Percentiles rank a stretch among this genome's conserved stretches.
Evolutionary conservation across 2,797 vertebrate genomes (phyloP).

Genomic region (Oophaga sylvatica): DNA sequence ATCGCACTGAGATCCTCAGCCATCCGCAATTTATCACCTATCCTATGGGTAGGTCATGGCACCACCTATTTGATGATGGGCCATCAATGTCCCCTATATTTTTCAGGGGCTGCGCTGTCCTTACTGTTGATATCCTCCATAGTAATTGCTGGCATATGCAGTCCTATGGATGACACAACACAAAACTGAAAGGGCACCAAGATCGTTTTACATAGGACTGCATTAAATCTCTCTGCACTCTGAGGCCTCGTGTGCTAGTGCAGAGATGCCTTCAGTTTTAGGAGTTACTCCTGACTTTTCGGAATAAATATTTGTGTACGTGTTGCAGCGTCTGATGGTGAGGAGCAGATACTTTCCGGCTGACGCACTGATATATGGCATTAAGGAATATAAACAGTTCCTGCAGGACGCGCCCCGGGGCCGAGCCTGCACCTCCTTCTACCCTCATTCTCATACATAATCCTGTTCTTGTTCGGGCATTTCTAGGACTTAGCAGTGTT

Average conservation of each 20-base stretch:
- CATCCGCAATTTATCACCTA: too few relatives aligned
- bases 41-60: too few relatives aligned
- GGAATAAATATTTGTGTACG: background rate
- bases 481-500: slow-evolving; percentile 20
- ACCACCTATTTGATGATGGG: too few relatives aligned
- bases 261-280: background rate
- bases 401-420: background rate
- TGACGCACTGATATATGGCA: background rate
- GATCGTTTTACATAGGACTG: too few relatives aligned
- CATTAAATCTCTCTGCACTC: background rate
- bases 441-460: background rate
- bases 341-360: background rate
- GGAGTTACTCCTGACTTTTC: background rate
- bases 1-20: too few relatives aligned
- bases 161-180: too few relatives aligned
- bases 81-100: too few relatives aligned
- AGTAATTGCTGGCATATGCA: too few relatives aligned
- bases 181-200: too few relatives aligned
- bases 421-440: background rate
- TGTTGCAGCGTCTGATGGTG: background rate
- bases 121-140: too few relatives aligned
- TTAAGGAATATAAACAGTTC: background rate
- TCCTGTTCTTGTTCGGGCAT: background rate
- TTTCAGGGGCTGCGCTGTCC: too few relatives aligned
- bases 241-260: background rate